A percentile compares a stretch with the other conserved stretches of the same genome.
phyloP scores from a whole-genome alignment of 2,113 vertebrate genomes.

The Notarius lentiginosus region DNA sequence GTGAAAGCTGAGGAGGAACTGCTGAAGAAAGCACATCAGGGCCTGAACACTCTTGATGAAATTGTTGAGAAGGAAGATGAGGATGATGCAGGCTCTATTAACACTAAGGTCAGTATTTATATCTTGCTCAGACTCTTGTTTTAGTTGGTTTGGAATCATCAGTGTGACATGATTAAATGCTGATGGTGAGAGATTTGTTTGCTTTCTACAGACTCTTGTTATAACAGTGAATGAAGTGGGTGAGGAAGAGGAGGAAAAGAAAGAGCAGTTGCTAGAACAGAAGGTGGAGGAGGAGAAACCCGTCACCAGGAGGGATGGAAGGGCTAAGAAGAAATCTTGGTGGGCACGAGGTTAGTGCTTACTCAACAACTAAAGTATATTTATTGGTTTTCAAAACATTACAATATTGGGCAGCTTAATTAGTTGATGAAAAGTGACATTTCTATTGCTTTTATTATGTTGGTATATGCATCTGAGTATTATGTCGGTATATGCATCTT shows the following conservation, averaged over 20 bases:
- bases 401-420: not conserved
- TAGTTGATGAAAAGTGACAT: not conserved
- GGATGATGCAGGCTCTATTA: constrained; percentile 51
- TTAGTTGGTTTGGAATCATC: not conserved
- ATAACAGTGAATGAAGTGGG: constrained; percentile 68
- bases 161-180: not conserved
- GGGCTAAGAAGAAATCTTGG: constrained; percentile 33
- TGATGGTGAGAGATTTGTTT: constrained; percentile 12
- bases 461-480: no score
- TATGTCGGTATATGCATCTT: no score
- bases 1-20: not conserved
- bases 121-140: no score
- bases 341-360: constrained; percentile 40
- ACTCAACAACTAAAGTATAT: not conserved
- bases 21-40: constrained; percentile 53
- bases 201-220: constrained; percentile 69
- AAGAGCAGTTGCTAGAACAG: constrained; percentile 1
- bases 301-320: constrained; percentile 23
- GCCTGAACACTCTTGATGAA: constrained; percentile 63
- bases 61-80: constrained; percentile 73
- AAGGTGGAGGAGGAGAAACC: constrained; percentile 3
- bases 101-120: constrained; percentile 61
- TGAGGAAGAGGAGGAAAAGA: constrained; percentile 70
- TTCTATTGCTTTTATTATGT: not conserved
- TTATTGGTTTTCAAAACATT: not conserved